Conservation (phyloP, 37 sponge, comb jelly and placozoan species). For the Hexactinellida sp. region DNA sequence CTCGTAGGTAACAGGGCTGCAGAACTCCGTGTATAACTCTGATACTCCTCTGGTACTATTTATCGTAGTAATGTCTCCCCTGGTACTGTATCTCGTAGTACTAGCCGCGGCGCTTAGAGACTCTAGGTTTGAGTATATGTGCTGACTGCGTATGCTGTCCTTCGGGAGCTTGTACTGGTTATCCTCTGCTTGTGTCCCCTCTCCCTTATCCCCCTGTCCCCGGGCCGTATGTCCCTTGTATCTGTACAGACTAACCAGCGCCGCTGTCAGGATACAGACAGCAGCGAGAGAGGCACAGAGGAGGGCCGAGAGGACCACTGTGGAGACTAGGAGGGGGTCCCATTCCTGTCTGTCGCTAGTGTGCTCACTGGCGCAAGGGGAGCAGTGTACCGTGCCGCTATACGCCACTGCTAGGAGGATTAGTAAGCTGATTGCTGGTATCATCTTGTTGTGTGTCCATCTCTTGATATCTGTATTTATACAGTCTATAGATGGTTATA, state of each 20-base stretch:
- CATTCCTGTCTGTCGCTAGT: no score
- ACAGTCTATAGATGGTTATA: no score
- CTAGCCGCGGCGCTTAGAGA: background rate
- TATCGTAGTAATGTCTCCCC: background rate
- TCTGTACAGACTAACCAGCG: background rate
- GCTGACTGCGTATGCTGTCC: background rate
- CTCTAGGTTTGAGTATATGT: background rate
- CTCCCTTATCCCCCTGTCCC: background rate
- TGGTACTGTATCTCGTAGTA: background rate
- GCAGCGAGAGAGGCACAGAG: background rate
- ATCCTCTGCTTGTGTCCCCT: no score
- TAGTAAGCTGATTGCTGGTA: no score
- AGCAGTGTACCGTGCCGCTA: no score
- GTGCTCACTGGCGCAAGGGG: no score
- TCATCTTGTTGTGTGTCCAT: no score
- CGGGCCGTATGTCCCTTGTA: background rate
- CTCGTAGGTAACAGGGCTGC: background rate
- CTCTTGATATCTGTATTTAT: no score
- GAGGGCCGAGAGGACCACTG: background rate
- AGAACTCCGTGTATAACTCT: background rate
- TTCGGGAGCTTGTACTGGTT: background rate
- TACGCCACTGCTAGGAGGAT: no score
- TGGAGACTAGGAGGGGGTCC: background rate
- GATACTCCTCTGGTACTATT: background rate
- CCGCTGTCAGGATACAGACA: background rate